phyloP scores from a whole-genome alignment of 2,113 vertebrate genomes.

The Falcunculus frontatus region DNA sequence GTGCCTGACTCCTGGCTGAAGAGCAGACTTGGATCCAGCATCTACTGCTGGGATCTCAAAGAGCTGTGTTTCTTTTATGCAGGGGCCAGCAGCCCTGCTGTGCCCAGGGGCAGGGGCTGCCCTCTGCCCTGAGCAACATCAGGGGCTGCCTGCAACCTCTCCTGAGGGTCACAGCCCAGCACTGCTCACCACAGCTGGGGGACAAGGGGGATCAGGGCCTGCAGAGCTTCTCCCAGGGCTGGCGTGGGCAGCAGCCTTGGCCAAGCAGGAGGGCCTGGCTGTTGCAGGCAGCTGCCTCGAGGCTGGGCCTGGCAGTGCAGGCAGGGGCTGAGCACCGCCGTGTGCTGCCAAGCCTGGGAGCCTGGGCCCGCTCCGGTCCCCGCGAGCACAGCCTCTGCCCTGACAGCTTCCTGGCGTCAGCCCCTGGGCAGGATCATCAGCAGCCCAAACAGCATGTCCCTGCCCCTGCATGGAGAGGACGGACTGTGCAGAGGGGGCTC shows the following conservation, averaged over 20 bases:
- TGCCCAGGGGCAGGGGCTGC: background rate
- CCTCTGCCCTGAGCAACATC: background rate
- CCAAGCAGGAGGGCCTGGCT: background rate
- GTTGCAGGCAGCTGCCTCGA: background rate
- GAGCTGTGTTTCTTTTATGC: background rate
- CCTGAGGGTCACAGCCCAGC: background rate
- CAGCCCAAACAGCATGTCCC: background rate
- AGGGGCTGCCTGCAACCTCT: background rate
- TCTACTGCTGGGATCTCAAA: background rate
- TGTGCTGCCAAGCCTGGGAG: background rate
- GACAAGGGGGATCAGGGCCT: accelerated
- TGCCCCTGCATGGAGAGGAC: background rate
- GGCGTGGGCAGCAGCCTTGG: accelerated
- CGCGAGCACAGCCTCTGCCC: background rate
- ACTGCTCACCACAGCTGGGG: accelerated
- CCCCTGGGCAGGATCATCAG: background rate
- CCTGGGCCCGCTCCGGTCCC: accelerated
- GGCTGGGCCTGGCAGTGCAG: background rate
- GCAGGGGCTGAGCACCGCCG: accelerated
- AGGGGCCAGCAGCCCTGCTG: background rate
- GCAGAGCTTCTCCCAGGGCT: accelerated
- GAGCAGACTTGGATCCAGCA: background rate
- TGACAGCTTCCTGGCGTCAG: background rate
- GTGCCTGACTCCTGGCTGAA: background rate
- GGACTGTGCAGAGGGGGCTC: background rate